Evolutionary conservation across 2,797 vertebrate species (phyloP).

Genomic region (Microctenopoma lineatum): DNA sequence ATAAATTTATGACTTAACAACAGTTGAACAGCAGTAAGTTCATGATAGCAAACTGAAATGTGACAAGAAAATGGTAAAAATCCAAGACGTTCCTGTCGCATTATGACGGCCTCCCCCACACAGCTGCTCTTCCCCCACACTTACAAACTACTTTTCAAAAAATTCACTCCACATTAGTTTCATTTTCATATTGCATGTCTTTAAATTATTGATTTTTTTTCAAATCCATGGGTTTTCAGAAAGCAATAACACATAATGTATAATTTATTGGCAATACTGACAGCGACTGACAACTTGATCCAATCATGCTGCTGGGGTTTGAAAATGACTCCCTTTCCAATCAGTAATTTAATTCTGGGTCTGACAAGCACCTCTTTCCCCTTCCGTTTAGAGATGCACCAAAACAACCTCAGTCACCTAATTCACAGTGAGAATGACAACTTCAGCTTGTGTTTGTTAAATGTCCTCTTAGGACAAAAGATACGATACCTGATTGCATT

Average conservation of each 20-base stretch:
- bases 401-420: not conserved
- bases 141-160: not conserved
- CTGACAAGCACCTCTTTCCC: not conserved
- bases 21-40: not conserved
- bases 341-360: conserved; percentile 6
- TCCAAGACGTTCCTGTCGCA: not conserved
- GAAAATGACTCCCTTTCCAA: not conserved
- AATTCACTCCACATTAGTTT: not conserved
- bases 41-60: conserved; percentile 3
- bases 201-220: conserved; percentile 1
- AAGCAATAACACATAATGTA: conserved; percentile 13
- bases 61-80: not conserved
- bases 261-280: conserved; percentile 23
- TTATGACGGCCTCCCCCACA: not conserved
- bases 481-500: not conserved
- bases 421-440: not conserved
- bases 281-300: conserved; percentile 4
- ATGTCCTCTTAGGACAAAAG: not conserved
- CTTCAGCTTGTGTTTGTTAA: not conserved
- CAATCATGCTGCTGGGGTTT: not conserved
- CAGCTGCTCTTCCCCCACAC: not conserved
- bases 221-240: not conserved
- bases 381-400: not conserved
- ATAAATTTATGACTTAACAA: not conserved
- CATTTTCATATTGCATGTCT: not conserved